These are phyloP conservation scores for Hymenochirus boettgeri DNA, from an alignment of 2,113 vertebrate genomes.

Conservation along the genomic window DNA sequence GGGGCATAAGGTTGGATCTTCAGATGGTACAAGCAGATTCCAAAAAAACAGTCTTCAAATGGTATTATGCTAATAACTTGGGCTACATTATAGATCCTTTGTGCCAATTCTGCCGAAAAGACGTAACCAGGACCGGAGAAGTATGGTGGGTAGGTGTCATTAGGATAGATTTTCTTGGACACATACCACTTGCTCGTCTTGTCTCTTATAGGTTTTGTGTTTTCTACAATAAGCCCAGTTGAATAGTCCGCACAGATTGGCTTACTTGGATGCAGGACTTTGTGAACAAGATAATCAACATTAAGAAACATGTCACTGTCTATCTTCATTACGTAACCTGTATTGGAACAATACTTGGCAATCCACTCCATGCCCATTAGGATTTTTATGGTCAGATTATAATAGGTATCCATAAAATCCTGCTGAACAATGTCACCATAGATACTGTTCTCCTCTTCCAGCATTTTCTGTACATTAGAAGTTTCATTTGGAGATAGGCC, in stretches of 20 bases:
- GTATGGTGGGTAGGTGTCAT: conserved; percentile 30
- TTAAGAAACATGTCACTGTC: conserved; percentile 43
- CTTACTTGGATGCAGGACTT: conserved; percentile 30
- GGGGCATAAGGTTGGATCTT: neutral
- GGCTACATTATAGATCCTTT: conserved; percentile 27
- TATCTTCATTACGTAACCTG: conserved; percentile 44
- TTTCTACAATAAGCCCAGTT: conserved; percentile 26
- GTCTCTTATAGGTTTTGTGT: neutral
- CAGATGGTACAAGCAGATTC: conserved; percentile 38
- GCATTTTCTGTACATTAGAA: conserved; percentile 33
- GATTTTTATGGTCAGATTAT: conserved; percentile 44
- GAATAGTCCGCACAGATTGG: conserved; percentile 36
- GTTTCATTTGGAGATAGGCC: neutral
- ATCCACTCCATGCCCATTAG: conserved; percentile 42
- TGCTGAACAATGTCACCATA: conserved; percentile 37
- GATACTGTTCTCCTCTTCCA: neutral
- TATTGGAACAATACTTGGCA: conserved; percentile 16
- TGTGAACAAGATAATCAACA: conserved; percentile 29
- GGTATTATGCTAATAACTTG: neutral
- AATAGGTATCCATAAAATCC: conserved; percentile 43
- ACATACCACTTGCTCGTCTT: conserved; percentile 25
- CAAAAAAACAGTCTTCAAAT: conserved; percentile 43
- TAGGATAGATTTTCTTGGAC: conserved; percentile 31
- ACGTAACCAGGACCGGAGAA: conserved; percentile 39
- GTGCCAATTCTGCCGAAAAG: conserved; percentile 41